These are phyloP conservation scores for Drosophila quadrilineata DNA, from an alignment of 1,140 invertebrate species.

Conservation along the genomic window DNA sequence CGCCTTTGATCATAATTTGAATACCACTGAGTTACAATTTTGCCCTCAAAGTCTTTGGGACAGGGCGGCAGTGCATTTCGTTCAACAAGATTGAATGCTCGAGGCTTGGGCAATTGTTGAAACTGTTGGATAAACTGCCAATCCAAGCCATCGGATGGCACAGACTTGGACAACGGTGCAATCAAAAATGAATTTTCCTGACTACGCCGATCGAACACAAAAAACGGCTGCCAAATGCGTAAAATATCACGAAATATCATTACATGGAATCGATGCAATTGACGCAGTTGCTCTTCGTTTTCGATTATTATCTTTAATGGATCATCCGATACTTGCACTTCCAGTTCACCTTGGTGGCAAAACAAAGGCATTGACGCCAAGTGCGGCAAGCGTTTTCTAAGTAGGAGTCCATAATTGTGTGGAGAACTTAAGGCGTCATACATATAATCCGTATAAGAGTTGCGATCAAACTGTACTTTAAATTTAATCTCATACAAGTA, in stretches of 20 bases:
- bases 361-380: constrained; percentile 92
- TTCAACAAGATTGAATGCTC: constrained; percentile 81
- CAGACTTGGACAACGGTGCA: constrained; percentile 83
- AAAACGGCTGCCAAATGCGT: constrained; percentile 88
- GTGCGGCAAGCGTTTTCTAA: constrained; percentile 83
- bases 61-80: constrained; percentile 83
- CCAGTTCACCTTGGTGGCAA: constrained; percentile 90
- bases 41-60: constrained; percentile 85
- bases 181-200: constrained; percentile 88
- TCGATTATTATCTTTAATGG: constrained; percentile 83
- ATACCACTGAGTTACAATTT: constrained; percentile 94
- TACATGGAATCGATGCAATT: constrained; percentile 84
- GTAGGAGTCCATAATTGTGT: constrained; percentile 84
- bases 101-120: constrained; percentile 39
- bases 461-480: constrained; percentile 41
- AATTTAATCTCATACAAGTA: constrained; percentile 64
- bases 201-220: constrained; percentile 85
- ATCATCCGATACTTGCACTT: constrained; percentile 83
- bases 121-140: constrained; percentile 82
- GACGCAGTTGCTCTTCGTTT: constrained; percentile 82
- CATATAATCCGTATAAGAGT: constrained; percentile 56
- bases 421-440: constrained; percentile 67
- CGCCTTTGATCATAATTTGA: constrained; percentile 84
- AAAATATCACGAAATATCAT: constrained; percentile 87
- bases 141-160: constrained; percentile 20